phyloP scores from a whole-genome alignment of 2,888 invertebrate genomes.

The Xylota segnis region DNA sequence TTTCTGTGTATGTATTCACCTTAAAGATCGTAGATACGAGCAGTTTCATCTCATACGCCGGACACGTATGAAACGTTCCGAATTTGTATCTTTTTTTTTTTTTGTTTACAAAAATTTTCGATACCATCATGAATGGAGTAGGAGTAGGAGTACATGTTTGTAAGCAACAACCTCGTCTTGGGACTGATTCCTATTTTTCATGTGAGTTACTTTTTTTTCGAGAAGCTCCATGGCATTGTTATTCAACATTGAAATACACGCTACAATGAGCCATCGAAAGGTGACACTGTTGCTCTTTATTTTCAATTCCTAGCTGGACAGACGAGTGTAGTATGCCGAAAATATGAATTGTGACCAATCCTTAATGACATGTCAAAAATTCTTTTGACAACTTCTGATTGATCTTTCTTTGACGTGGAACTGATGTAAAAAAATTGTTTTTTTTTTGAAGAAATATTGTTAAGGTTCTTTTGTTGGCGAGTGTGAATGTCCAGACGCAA shows the following conservation, averaged over 20 bases:
- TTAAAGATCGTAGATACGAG: conserved; percentile 64
- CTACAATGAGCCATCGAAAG: conserved; percentile 64
- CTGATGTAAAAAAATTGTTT: conserved; percentile 62
- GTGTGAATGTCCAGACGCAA: conserved; percentile 75
- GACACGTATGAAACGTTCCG: conserved; percentile 74
- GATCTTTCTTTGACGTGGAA: conserved; percentile 77
- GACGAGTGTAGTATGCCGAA: conserved; percentile 70
- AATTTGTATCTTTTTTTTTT: conserved; percentile 33
- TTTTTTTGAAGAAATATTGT: conserved; percentile 21
- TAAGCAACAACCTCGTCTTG: conserved; percentile 60
- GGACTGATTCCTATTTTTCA: conserved; percentile 65
- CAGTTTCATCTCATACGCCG: conserved; percentile 73
- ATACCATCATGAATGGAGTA: conserved; percentile 72
- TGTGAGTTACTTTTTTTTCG: conserved; percentile 17
- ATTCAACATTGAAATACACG: conserved; percentile 55
- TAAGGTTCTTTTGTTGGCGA: conserved; percentile 59
- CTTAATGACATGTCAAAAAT: conserved; percentile 77
- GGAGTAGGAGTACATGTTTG: conserved; percentile 52
- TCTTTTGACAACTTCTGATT: conserved; percentile 75
- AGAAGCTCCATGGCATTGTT: conserved; percentile 63
- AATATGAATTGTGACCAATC: conserved; percentile 77
- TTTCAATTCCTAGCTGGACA: conserved; percentile 43
- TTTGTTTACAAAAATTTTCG: conserved; percentile 53
- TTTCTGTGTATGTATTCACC: conserved; percentile 36
- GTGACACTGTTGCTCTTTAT: conserved; percentile 68